Evolutionary conservation across 2,113 vertebrate species (phyloP).

Genomic region (Psittacara wagleri): DNA sequence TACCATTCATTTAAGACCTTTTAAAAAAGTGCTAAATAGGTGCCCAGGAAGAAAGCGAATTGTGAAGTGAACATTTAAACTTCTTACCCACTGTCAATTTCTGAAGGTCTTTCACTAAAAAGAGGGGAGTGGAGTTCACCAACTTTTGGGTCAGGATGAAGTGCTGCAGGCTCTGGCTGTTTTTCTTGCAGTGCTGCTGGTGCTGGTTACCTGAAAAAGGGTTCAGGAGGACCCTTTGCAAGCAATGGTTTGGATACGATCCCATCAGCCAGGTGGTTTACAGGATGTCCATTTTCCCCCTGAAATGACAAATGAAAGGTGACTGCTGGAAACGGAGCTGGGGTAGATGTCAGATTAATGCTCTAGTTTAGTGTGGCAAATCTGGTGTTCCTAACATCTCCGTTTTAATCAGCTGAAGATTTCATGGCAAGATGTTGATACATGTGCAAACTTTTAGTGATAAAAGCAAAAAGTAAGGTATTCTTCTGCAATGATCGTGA

Average conservation of each 20-base stretch:
- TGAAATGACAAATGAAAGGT: neutral
- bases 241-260: neutral
- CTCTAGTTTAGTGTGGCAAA: neutral
- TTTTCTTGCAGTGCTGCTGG: neutral
- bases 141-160: neutral
- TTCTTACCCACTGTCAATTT: neutral
- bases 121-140: neutral
- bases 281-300: neutral
- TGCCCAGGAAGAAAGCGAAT: neutral
- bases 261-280: neutral
- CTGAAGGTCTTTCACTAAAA: neutral
- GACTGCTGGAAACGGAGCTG: neutral
- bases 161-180: neutral
- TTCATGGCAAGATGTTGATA: neutral
- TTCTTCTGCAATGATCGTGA: neutral
- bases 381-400: neutral
- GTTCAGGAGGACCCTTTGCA: neutral
- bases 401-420: neutral
- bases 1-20: neutral
- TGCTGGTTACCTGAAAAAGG: neutral
- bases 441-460: conserved; percentile 1
- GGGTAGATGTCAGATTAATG: neutral
- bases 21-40: neutral
- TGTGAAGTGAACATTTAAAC: neutral
- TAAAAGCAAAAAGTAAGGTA: neutral